Percentiles rank a stretch among this genome's conserved stretches.
phyloP scores from a whole-genome alignment of 1,140 invertebrate species.

The Callitettix versicolor region DNA sequence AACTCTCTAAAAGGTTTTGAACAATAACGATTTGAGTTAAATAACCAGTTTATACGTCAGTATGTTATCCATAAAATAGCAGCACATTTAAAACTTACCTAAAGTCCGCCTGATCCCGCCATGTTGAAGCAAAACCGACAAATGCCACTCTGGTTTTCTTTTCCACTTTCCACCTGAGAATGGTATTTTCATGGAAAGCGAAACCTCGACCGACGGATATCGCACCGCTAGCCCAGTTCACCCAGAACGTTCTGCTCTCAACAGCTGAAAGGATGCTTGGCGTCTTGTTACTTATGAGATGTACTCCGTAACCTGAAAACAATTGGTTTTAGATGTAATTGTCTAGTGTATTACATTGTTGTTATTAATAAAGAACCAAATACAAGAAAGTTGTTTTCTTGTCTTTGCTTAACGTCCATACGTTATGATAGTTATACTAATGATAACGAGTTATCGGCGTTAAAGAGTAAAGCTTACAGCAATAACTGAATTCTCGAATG shows the following conservation, averaged over 20 bases:
- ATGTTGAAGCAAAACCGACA: slow-evolving; percentile 46
- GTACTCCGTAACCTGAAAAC: slow-evolving; percentile 43
- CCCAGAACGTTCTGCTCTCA: slow-evolving; percentile 46
- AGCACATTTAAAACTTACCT: slow-evolving; percentile 35
- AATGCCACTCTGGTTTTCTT: slow-evolving; percentile 43
- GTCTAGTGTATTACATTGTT: background rate
- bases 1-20: too few species aligned
- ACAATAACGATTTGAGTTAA: too few species aligned
- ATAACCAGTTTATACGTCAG: too few species aligned
- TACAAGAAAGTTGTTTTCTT: too few species aligned
- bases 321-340: too few species aligned
- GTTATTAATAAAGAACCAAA: background rate
- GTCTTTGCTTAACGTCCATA: too few species aligned
- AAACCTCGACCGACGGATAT: slow-evolving; percentile 43
- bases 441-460: too few species aligned
- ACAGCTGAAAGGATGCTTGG: slow-evolving; percentile 38
- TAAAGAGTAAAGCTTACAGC: too few species aligned
- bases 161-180: slow-evolving; percentile 44
- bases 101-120: slow-evolving; percentile 49
- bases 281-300: slow-evolving; percentile 40
- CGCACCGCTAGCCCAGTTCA: slow-evolving; percentile 45
- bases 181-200: slow-evolving; percentile 35
- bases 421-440: too few species aligned
- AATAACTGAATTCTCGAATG: too few species aligned
- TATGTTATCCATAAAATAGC: too few species aligned